Base-by-base conservation (phyloP, 2,888 invertebrate genomes). In the Trisateles emortualis region DNA sequence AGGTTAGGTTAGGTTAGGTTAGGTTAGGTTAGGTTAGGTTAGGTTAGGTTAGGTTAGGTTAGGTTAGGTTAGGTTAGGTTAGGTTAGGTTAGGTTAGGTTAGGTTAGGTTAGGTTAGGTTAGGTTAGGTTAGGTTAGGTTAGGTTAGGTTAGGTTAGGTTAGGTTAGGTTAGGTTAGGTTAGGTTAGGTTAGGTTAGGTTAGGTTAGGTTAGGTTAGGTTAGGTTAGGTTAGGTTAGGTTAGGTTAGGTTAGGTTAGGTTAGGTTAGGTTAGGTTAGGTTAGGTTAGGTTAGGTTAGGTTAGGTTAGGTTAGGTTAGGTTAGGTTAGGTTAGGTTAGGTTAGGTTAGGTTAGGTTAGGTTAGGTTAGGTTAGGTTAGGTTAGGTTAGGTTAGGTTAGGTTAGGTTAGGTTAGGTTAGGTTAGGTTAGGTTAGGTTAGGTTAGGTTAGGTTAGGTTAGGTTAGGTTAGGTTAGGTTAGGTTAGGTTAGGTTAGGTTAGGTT, bases 401-500 rank as follows among this genome's bases (percentile, higher is more conserved):
- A 62, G 65, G 64, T 64, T 66, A 62, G 65, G 65, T 62, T 62
- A 59, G 63, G 64, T 62, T 66, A 61, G 63, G 64, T 63, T 64
- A 63, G 64, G 65, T 64, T 66, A 59, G 65, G 68, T 65, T 65
- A 64, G 64, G 64, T 64, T 66, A 64, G 66, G 64, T 65, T 65
- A 67, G 65, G 67, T 65, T 67, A 59, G 64, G 68, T 64, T 64
- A 64, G 64, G 64, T 66, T 64, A 64, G 63, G 63, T 63, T 66
- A 61, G 63, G 64, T 61, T 64, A 64, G 64, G 68, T 68, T 68
- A 65, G 32, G 32, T 33, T 33, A 33, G 69, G 69, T 67, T 67
- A 66, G 67, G 68, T 66, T 72, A 61, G 66, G 66, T 68, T 67
- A 70, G 70, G 70, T 67, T 66, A 69, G 69, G 69, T 72, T 72